Evolutionary conservation across 2,113 vertebrate genomes (phyloP), one percentile per base, ranked within the genome.

Genomic region (Calidris pugnax): DNA sequence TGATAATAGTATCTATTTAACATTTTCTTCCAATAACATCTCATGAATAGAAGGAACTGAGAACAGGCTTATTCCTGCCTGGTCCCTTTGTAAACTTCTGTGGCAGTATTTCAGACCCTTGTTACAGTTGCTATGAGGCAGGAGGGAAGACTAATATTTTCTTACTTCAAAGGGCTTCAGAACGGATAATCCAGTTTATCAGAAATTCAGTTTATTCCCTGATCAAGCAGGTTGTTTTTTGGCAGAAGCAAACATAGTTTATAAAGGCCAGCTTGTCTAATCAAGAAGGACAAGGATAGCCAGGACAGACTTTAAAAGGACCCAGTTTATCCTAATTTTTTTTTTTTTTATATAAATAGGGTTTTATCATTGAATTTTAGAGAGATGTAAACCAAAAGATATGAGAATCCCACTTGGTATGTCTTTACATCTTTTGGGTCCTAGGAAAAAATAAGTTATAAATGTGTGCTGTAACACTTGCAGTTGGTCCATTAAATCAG

Each of bases 161-260:
- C 90, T 71, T 77, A 90, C 76, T 95, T 96, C 89, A 89, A 90
- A 96, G 84, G 74, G 27, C 66, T 89, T 30, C 47, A 77, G 77
- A 95, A 95, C 63, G 37, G 57, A 26, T 92, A 94, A 92, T 68
- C 74, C 9, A 28, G 66, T 94, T 96, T 95, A 94, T 96, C 96
- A 96, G 89, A 94, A 95, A 82, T 92, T 86, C 62, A 30, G 62
- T 72, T 93, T 68, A 89, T 94, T 95, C 69, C 85, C 41, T 91
- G 78, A 78, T 64, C 59, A 47, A 81, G 53, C 14, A 48, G 24
- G 55, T 41, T 85, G 72, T 2, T 5, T 55, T 93, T 72, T 82
- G 59, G n/a, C 55, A 63, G 75, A 91, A 83, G 91, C 64, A 95
- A 95, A 94, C 78, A 80, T 28, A 16, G 43, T 72, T 87, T 87